These are phyloP conservation scores for Penelope pileata DNA, from an alignment of 2,113 vertebrate species.

Conservation along the genomic window DNA sequence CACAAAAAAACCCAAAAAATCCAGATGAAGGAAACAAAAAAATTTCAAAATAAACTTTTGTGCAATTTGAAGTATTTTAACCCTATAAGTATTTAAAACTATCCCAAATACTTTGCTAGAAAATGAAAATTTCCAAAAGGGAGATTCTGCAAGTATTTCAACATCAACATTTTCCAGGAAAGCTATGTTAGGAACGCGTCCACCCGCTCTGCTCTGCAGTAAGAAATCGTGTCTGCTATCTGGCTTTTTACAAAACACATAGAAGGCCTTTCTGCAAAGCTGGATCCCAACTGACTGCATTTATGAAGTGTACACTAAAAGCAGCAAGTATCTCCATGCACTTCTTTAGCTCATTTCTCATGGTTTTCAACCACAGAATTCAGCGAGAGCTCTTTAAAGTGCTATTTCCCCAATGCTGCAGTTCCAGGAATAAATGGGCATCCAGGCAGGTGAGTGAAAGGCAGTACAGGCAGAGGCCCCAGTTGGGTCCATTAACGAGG, in stretches of 20 bases:
- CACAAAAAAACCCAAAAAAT: background rate
- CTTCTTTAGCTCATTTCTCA: accelerated
- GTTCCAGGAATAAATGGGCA: conserved; percentile 15
- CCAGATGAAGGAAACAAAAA: background rate
- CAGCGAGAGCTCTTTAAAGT: background rate
- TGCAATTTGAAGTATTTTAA: background rate
- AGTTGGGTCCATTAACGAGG: background rate
- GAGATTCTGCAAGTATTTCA: background rate
- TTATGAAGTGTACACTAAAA: background rate
- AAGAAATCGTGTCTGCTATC: background rate
- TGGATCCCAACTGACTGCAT: background rate
- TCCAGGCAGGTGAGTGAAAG: conserved; percentile 50
- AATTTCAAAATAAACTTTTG: background rate
- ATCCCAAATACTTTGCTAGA: background rate
- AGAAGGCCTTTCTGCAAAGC: background rate
- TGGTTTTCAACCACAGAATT: background rate
- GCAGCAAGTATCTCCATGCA: background rate
- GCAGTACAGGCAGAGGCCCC: background rate
- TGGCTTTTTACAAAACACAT: background rate
- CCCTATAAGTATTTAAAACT: background rate
- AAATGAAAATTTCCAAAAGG: background rate
- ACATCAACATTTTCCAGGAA: background rate
- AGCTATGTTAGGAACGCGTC: background rate
- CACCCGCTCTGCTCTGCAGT: background rate
- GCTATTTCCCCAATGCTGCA: background rate